Percentiles rank a stretch among this genome's conserved stretches.
These are phyloP conservation scores for Aleiodes alternator DNA, from an alignment of 2,888 invertebrate genomes.

Conservation along the genomic window DNA sequence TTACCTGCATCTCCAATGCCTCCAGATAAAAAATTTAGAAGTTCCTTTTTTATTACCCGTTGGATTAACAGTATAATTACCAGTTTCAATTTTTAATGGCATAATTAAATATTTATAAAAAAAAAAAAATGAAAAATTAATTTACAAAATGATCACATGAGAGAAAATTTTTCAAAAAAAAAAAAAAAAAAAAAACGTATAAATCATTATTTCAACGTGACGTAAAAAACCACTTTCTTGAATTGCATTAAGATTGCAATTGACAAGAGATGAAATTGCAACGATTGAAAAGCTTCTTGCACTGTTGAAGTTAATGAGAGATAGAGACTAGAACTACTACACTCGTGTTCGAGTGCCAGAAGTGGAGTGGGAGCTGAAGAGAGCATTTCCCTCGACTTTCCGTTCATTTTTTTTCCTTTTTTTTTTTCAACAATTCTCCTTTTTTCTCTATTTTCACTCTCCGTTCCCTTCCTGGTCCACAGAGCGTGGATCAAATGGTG, in stretches of 20 bases:
- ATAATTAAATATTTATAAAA: constrained; percentile 55
- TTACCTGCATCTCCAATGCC: constrained; percentile 73
- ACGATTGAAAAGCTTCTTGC: not conserved
- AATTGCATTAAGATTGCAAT: not conserved
- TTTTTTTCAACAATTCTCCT: constrained; percentile 29
- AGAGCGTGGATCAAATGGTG: constrained; percentile 41
- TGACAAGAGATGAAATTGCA: not conserved
- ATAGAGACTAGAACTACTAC: not conserved
- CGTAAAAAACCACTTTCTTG: not conserved
- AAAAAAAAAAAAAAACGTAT: constrained; percentile 5
- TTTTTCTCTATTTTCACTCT: constrained; percentile 48
- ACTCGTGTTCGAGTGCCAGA: constrained; percentile 23
- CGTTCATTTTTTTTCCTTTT: not conserved
- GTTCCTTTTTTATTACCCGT: constrained; percentile 65
- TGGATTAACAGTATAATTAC: constrained; percentile 71
- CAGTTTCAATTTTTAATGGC: constrained; percentile 73
- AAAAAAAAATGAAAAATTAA: not conserved
- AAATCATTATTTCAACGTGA: constrained; percentile 2
- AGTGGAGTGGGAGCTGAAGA: constrained; percentile 25
- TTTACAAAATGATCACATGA: constrained; percentile 12
- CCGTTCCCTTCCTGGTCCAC: constrained; percentile 50
- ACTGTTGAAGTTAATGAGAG: not conserved
- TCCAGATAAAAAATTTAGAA: constrained; percentile 72
- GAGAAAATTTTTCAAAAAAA: not conserved
- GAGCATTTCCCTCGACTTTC: constrained; percentile 25